Conservation (phyloP, 1,140 invertebrate species). For the Drosophila dunni region DNA sequence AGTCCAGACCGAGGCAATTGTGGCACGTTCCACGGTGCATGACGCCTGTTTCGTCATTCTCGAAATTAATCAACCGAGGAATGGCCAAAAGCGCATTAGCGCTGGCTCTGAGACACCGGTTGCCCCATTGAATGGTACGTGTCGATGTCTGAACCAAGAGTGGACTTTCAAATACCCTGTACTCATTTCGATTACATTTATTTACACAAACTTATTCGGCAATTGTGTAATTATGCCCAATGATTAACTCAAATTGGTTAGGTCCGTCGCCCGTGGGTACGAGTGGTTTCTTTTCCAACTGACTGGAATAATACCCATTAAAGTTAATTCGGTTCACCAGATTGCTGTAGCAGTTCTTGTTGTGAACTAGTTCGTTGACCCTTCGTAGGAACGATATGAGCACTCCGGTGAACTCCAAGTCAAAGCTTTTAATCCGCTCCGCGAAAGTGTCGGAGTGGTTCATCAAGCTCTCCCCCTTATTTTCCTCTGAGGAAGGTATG, state of each 20-base stretch:
- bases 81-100: conserved; percentile 1
- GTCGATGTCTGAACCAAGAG: background rate
- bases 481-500: conserved; percentile 47
- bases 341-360: conserved; percentile 92
- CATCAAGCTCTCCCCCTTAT: conserved; percentile 69
- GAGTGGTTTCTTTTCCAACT: conserved; percentile 86
- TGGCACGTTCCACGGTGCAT: conserved; percentile 36
- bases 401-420: conserved; percentile 89
- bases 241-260: no score
- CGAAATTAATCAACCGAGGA: conserved; percentile 40
- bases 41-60: conserved; percentile 48
- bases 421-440: conserved; percentile 89
- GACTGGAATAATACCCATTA: conserved; percentile 92
- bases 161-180: background rate
- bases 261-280: no score
- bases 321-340: conserved; percentile 93
- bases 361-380: conserved; percentile 90
- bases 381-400: conserved; percentile 90
- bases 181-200: no score
- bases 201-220: no score
- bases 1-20: background rate
- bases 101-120: background rate
- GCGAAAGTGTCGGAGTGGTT: conserved; percentile 87
- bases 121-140: background rate
- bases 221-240: no score